Conservation (phyloP, 2,113 vertebrate genomes). For the Cyprinodon tularosa region DNA sequence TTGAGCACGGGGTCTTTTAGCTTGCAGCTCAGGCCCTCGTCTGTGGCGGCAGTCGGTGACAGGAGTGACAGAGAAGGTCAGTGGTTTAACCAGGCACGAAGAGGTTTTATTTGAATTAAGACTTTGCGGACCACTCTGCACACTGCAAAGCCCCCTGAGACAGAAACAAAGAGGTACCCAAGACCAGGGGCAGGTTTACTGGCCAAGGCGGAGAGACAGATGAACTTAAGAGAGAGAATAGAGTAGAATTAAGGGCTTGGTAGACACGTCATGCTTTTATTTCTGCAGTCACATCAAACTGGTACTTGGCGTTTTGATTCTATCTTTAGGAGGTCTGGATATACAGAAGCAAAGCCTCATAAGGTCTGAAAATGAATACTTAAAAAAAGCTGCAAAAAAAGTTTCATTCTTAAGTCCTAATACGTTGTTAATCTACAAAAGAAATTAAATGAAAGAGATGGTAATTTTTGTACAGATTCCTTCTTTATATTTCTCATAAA, state of each 20-base stretch:
- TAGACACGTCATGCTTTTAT: slow-evolving; percentile 49
- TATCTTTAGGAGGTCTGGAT: slow-evolving; percentile 34
- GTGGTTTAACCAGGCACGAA: slow-evolving; percentile 72
- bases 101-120: slow-evolving; percentile 72
- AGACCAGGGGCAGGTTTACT: slow-evolving; percentile 56
- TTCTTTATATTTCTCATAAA: neutral
- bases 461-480: neutral
- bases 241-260: slow-evolving; percentile 58
- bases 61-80: slow-evolving; percentile 79
- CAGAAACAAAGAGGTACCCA: slow-evolving; percentile 64
- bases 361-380: slow-evolving; percentile 26
- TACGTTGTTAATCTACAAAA: neutral
- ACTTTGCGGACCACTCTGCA: slow-evolving; percentile 59
- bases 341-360: slow-evolving; percentile 5
- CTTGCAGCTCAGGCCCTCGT: slow-evolving; percentile 71
- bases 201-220: slow-evolving; percentile 63
- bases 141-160: slow-evolving; percentile 58
- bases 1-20: slow-evolving; percentile 71
- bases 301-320: slow-evolving; percentile 32
- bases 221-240: slow-evolving; percentile 54
- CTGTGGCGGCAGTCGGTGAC: slow-evolving; percentile 51
- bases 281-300: slow-evolving; percentile 30
- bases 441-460: neutral
- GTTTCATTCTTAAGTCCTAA: neutral
- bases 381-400: neutral